Evolutionary conservation across 2,888 invertebrate species (phyloP).

Genomic region (Pristionchus arcanus): DNA sequence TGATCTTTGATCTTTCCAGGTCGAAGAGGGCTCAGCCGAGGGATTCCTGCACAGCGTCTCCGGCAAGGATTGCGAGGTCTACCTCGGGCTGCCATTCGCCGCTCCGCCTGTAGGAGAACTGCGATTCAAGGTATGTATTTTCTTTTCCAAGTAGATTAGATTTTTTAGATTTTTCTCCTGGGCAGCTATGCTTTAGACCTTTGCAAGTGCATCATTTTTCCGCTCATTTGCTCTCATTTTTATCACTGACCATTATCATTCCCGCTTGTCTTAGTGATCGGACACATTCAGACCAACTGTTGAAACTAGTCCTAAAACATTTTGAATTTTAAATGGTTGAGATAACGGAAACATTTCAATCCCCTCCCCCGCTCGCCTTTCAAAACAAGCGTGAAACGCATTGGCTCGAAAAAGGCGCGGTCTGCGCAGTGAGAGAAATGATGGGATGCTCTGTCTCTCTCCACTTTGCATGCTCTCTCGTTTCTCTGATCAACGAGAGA

Average conservation of each 20-base stretch:
- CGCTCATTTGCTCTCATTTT: no score
- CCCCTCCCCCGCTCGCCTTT: background rate
- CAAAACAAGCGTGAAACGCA: background rate
- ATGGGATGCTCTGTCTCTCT: no score
- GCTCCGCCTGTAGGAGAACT: conserved; percentile 64
- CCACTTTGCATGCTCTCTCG: no score
- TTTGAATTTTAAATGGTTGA: no score
- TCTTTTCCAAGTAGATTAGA: background rate
- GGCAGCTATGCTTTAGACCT: no score
- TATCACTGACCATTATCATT: no score
- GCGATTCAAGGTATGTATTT: conserved; percentile 62
- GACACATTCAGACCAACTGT: no score
- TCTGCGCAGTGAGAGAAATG: background rate
- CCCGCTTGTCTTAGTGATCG: no score
- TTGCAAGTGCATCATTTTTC: no score
- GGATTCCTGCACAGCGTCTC: conserved; percentile 8
- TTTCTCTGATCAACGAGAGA: no score
- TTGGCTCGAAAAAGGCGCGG: background rate
- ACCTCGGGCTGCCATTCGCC: conserved; percentile 67
- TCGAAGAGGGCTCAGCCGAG: conserved; percentile 3
- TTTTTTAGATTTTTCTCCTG: background rate
- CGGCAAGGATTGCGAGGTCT: conserved; percentile 53
- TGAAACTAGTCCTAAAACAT: no score
- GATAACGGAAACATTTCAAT: background rate
- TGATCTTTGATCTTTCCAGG: background rate